A percentile compares a stretch with the other conserved stretches of the same genome.
Evolutionary conservation across 2,797 vertebrate genomes (phyloP).

Genomic region (Taeniopygia guttata): DNA sequence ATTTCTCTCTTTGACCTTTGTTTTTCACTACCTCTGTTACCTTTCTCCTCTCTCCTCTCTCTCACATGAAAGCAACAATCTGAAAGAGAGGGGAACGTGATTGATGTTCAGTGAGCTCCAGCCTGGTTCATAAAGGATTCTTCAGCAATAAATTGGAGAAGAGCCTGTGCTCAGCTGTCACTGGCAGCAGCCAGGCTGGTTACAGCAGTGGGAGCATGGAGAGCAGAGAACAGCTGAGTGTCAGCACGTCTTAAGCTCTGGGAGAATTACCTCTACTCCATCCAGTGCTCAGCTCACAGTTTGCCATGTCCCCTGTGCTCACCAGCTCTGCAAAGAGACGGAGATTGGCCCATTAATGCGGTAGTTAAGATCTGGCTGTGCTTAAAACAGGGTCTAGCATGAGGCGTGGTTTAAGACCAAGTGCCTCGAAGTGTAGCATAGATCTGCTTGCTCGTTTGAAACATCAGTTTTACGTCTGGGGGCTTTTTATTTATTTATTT

Average conservation of each 20-base stretch:
- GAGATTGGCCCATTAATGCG: rapidly evolving
- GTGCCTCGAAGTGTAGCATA: neutral
- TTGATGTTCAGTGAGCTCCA: neutral
- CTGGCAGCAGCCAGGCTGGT: neutral
- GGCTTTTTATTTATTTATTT: too few relatives aligned
- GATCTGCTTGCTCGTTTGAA: neutral
- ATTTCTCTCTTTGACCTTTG: conserved; percentile 30
- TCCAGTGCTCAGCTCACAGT: neutral
- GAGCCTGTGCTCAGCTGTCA: neutral
- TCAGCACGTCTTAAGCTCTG: neutral
- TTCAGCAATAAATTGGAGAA: neutral
- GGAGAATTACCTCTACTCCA: neutral
- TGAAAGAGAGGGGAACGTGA: neutral
- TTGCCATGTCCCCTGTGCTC: neutral
- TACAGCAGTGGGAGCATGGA: neutral
- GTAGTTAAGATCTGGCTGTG: neutral
- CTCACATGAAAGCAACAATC: neutral
- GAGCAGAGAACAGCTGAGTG: neutral
- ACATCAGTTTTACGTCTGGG: neutral
- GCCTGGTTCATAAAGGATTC: neutral
- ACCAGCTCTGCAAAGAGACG: neutral
- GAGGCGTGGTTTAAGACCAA: neutral
- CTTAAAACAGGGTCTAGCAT: neutral
- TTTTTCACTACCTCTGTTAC: neutral
- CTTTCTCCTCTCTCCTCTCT: neutral